A percentile compares a stretch with the other conserved stretches of the same genome.
These are phyloP conservation scores for Fabriciana adippe DNA, from an alignment of 2,888 invertebrate species.

Conservation along the genomic window DNA sequence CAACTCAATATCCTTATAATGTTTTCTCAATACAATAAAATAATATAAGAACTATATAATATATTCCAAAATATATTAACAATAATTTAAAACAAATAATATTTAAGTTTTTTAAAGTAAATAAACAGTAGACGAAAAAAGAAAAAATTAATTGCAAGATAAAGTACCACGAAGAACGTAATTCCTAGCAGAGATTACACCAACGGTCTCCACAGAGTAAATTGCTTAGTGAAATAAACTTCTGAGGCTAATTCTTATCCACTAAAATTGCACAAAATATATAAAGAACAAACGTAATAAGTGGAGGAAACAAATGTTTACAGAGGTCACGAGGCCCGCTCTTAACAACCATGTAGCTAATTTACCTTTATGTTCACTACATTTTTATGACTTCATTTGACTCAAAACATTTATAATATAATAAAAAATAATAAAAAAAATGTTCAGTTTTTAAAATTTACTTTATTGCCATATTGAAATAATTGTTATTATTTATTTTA, in stretches of 20 bases:
- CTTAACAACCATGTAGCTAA: neutral
- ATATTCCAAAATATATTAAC: no score
- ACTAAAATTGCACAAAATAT: slow-evolving; percentile 31
- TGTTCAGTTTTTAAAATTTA: no score
- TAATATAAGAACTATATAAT: no score
- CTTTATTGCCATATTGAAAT: no score
- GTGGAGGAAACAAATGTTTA: slow-evolving; percentile 35
- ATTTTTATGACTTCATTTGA: slow-evolving; percentile 6
- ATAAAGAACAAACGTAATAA: slow-evolving; percentile 33
- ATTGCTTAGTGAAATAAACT: slow-evolving; percentile 4
- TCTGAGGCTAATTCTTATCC: slow-evolving; percentile 27
- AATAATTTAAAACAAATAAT: no score
- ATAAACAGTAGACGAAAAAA: slow-evolving; percentile 1
- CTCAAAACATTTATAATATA: no score
- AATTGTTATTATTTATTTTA: no score
- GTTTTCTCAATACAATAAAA: no score
- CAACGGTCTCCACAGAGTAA: neutral
- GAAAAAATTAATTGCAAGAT: slow-evolving; percentile 6
- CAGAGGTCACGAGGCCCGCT: slow-evolving; percentile 19
- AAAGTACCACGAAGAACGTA: slow-evolving; percentile 4
- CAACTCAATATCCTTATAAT: no score
- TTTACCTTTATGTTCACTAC: slow-evolving; percentile 10
- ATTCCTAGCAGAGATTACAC: slow-evolving; percentile 8
- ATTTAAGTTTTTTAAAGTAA: no score
- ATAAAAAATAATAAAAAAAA: no score